Conservation (phyloP, 2,888 invertebrate species). For the Lepidonotus clava region DNA sequence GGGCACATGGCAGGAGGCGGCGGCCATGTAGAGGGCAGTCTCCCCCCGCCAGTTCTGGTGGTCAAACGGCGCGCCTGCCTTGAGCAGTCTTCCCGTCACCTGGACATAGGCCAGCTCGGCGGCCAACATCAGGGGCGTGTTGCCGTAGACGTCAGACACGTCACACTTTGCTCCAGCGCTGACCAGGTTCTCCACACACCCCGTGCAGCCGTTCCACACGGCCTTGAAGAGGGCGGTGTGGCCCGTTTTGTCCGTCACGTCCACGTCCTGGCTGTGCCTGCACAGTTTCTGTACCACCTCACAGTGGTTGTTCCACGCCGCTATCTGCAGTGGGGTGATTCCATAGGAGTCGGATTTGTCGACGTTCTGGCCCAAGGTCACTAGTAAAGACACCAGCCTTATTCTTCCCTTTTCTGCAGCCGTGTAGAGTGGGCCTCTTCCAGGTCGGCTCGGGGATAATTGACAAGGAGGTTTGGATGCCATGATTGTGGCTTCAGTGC, state of each 20-base stretch:
- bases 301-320: constrained; percentile 58
- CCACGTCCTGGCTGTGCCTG: constrained; percentile 31
- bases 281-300: constrained; percentile 39
- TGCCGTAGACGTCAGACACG: constrained; percentile 30
- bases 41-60: constrained; percentile 63
- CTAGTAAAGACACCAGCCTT: constrained; percentile 5
- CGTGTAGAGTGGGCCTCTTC: constrained; percentile 42
- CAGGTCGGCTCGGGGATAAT: not conserved
- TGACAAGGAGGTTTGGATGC: too few species aligned
- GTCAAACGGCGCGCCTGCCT: constrained; percentile 15
- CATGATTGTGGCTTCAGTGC: too few species aligned
- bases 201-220: constrained; percentile 55
- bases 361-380: constrained; percentile 43
- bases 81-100: constrained; percentile 81
- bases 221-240: constrained; percentile 57
- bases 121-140: constrained; percentile 49
- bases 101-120: constrained; percentile 90
- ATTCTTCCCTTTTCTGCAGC: constrained; percentile 48
- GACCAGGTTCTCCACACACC: constrained; percentile 42
- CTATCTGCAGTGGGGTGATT: constrained; percentile 55
- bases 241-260: constrained; percentile 47
- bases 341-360: constrained; percentile 54
- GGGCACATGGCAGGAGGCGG: constrained; percentile 69
- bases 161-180: constrained; percentile 32
- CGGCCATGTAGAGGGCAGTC: constrained; percentile 77